Conservation (phyloP, 2,888 invertebrate genomes). For the Lycophotia porphyrea region DNA sequence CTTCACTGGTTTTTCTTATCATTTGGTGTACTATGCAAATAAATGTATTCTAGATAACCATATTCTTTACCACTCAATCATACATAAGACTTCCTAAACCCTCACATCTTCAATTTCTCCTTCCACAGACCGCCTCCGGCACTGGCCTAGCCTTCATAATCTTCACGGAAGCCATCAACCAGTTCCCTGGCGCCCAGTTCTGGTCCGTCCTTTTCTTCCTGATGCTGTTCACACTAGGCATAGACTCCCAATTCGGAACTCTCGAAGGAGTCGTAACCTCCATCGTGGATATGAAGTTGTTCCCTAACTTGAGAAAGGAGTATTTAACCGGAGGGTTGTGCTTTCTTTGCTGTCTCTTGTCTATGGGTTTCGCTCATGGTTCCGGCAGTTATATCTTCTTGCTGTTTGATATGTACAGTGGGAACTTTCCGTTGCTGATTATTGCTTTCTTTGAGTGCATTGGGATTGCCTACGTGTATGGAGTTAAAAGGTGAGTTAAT, state of each 20-base stretch:
- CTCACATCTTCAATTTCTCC: slow-evolving; percentile 15
- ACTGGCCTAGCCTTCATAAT: slow-evolving; percentile 99
- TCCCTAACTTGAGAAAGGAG: slow-evolving; percentile 97
- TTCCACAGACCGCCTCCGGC: slow-evolving; percentile 96
- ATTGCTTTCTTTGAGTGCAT: slow-evolving; percentile 98
- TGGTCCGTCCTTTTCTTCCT: slow-evolving; percentile 99
- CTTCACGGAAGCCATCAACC: slow-evolving; percentile 99
- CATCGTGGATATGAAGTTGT: slow-evolving; percentile 98
- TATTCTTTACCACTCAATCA: neutral
- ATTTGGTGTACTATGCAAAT: neutral
- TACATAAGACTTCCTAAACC: neutral
- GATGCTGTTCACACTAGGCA: slow-evolving; percentile 98
- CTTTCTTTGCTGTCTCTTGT: slow-evolving; percentile 94
- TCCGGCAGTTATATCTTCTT: slow-evolving; percentile 98
- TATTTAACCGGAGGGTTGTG: slow-evolving; percentile 96
- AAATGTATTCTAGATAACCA: neutral
- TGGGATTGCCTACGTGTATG: slow-evolving; percentile 98
- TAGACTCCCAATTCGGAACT: slow-evolving; percentile 99
- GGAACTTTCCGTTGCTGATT: slow-evolving; percentile 97
- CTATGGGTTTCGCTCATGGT: slow-evolving; percentile 97
- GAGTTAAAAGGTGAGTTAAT: slow-evolving; percentile 94
- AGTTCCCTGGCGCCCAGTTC: slow-evolving; percentile 98
- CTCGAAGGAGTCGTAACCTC: slow-evolving; percentile 98
- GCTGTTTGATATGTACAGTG: slow-evolving; percentile 98
- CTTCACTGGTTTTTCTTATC: no score